Percentiles rank a stretch among this genome's conserved stretches.
Evolutionary conservation across 1,140 invertebrate genomes (phyloP).

Genomic region (Rhyzopertha dominica): DNA sequence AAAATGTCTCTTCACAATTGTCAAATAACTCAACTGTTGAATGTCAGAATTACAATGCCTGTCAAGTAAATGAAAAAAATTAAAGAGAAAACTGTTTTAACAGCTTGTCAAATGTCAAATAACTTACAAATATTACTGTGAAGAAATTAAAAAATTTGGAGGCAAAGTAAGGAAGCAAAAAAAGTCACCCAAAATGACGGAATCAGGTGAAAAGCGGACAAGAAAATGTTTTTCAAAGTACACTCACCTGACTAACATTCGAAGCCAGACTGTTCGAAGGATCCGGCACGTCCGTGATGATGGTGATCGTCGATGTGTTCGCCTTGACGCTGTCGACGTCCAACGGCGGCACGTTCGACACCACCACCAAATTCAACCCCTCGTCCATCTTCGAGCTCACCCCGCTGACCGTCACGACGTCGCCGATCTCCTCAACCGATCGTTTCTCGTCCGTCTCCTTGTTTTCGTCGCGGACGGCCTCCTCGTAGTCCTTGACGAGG

Average conservation of each 20-base stretch:
- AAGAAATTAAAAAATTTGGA: background rate
- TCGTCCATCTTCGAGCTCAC: background rate
- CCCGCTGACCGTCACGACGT: constrained; percentile 12
- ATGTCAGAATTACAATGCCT: too few relatives aligned
- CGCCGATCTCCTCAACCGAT: constrained; percentile 10
- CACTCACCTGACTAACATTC: constrained; percentile 59
- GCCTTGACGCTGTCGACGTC: constrained; percentile 27
- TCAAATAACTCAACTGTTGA: too few relatives aligned
- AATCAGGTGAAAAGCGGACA: background rate
- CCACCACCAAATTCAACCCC: constrained; percentile 26
- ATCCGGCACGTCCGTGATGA: constrained; percentile 53
- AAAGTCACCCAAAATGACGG: too few relatives aligned
- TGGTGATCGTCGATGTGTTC: constrained; percentile 57
- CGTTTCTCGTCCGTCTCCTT: background rate
- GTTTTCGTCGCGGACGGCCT: background rate
- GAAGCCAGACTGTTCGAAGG: constrained; percentile 63
- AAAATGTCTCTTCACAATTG: too few relatives aligned
- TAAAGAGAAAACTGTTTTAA: background rate
- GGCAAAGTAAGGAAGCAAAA: background rate
- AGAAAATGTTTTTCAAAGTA: background rate
- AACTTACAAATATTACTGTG: background rate
- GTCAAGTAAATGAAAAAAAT: too few relatives aligned
- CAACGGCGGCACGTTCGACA: constrained; percentile 19
- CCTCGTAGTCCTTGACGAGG: background rate
- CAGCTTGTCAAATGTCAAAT: background rate